A percentile compares a stretch with the other conserved stretches of the same genome.
Evolutionary conservation across 1,140 invertebrate genomes (phyloP).

Genomic region (Tetramorium parvispinum): DNA sequence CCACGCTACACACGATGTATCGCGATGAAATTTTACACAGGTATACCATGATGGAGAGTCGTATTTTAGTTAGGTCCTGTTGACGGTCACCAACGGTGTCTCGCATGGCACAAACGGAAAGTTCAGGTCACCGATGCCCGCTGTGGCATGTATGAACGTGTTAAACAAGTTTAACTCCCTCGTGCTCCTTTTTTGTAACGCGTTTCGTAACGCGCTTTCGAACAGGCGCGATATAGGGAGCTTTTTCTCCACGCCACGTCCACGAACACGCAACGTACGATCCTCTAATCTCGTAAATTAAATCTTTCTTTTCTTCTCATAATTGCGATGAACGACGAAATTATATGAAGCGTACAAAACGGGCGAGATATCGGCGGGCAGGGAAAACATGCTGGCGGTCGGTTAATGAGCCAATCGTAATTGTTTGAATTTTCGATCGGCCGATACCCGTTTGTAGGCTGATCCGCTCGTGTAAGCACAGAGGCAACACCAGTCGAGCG

Average conservation of each 20-base stretch:
- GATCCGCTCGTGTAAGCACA: conserved; percentile 61
- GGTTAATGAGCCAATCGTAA: not conserved
- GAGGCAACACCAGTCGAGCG: conserved; percentile 69
- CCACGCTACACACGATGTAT: not conserved
- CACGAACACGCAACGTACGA: not conserved
- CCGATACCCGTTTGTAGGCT: conserved; percentile 51
- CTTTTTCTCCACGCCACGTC: not conserved
- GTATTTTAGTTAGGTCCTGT: conserved; percentile 29
- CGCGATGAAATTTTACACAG: not conserved
- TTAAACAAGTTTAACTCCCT: conserved; percentile 37
- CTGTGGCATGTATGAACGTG: conserved; percentile 13
- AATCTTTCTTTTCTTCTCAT: not conserved
- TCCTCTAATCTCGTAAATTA: not conserved
- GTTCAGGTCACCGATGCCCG: conserved; percentile 45
- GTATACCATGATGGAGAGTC: not conserved
- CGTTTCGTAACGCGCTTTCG: conserved; percentile 4
- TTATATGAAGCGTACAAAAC: not conserved
- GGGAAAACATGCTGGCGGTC: not conserved
- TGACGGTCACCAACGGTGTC: conserved; percentile 32
- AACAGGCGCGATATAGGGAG: not conserved
- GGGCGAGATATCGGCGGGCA: not conserved
- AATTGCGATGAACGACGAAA: not conserved
- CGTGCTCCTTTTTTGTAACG: conserved; percentile 12
- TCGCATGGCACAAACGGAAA: conserved; percentile 20
- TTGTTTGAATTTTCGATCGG: conserved; percentile 44